Base-by-base conservation (phyloP, 2,797 vertebrate species). In the Rhabdomys pumilio region DNA sequence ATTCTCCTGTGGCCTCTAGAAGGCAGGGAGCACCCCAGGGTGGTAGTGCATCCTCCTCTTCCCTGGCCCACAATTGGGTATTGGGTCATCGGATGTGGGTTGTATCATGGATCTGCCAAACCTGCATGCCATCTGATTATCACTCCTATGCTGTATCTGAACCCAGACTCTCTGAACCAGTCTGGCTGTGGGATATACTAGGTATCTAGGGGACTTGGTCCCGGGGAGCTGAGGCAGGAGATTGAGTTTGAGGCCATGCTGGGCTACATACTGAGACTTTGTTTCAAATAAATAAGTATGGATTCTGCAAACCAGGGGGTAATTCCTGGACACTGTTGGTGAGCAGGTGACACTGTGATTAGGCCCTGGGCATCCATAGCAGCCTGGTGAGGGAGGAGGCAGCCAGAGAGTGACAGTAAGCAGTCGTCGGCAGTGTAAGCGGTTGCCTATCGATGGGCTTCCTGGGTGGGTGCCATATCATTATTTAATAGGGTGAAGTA, bases 61-160 rank as follows among this genome's bases (percentile, higher is more conserved):
- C 17, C 22, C 9, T 1, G 50, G 9, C 57, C 75, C 0, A 0
- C 3, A 0, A n/a, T 10, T 8, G 0, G 4, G 19, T 4, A 14
- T 50, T 19, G 11, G 0, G 15, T 22, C 34, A 2, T 0, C 0
- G 41, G 38, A 6, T 24, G 10, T 84, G 65, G 47, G 47, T n/a
- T 86, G 31, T 69, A 11, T 15, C 3, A 4, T 10, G 15, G 65
- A 9, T 50, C 67, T 19, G 53, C 24, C 10, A 4, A 38, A 57
- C 50, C 47, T 20, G 15, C 2, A 17, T 7, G 38, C 31, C 85
- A 19, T 9, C 0, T 26, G 0, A 47, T 31, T 1, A 50, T 11
- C 3, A 0, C 5, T 0, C 31, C 53, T 67, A 4, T 4, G 50
- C 15, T 38, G n/a, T 12, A 15, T 75, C 59, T 0, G 34, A 50